Conservation (phyloP, 2,113 vertebrate genomes). For the Cathartes aura region DNA sequence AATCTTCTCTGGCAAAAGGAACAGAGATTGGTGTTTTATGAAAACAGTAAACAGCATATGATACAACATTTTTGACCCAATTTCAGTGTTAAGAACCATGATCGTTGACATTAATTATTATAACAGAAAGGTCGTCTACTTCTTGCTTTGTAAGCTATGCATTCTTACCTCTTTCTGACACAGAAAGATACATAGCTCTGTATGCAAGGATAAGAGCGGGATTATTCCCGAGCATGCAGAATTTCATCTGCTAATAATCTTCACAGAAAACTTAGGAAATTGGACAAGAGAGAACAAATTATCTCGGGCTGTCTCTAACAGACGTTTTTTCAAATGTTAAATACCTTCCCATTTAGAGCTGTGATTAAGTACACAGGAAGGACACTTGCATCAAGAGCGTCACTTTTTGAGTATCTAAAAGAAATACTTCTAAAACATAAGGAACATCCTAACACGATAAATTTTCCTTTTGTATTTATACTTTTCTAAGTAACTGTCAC, state of each 20-base stretch:
- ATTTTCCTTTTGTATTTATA: neutral
- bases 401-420: neutral
- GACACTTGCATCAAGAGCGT: neutral
- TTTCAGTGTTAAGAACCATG: neutral
- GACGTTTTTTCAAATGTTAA: neutral
- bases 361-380: neutral
- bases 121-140: no score
- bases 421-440: neutral
- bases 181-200: rapidly evolving
- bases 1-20: no score
- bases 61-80: neutral
- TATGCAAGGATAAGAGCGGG: neutral
- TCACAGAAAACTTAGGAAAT: neutral
- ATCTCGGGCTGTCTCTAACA: no score
- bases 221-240: neutral
- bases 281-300: neutral
- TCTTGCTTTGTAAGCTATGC: no score
- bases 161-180: neutral
- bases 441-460: neutral
- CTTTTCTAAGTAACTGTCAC: neutral
- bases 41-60: rapidly evolving
- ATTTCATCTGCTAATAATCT: neutral
- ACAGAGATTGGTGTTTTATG: rapidly evolving
- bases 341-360: neutral
- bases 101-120: neutral